Percentiles rank a stretch among this genome's conserved stretches.
These are phyloP conservation scores for Eristalis pertinax DNA, from an alignment of 2,888 invertebrate genomes.

Conservation along the genomic window DNA sequence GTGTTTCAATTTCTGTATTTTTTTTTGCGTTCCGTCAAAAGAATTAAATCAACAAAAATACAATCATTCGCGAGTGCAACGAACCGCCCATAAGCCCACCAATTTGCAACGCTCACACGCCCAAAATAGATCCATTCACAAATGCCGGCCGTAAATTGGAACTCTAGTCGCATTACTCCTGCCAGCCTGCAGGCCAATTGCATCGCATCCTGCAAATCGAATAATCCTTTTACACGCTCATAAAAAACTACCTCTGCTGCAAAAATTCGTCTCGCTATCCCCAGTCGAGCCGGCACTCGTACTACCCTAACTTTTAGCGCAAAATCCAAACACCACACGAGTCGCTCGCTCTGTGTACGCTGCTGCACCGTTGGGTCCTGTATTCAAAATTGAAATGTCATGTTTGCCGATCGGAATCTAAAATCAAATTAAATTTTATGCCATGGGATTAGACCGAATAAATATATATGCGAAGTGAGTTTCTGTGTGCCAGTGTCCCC, in stretches of 20 bases:
- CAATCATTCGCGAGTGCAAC: conserved; percentile 40
- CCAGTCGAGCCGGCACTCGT: background rate
- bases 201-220: conserved; percentile 45
- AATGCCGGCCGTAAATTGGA: conserved; percentile 54
- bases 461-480: conserved; percentile 24
- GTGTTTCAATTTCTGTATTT: background rate
- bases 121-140: conserved; percentile 50
- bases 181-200: conserved; percentile 30
- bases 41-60: background rate
- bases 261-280: conserved; percentile 15
- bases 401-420: conserved; percentile 56
- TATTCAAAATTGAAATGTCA: conserved; percentile 58
- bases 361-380: conserved; percentile 18
- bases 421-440: conserved; percentile 70
- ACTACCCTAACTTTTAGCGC: conserved; percentile 10
- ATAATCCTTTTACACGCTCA: conserved; percentile 62
- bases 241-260: conserved; percentile 33
- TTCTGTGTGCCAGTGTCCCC: background rate
- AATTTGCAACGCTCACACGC: conserved; percentile 66
- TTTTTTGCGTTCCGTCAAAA: background rate
- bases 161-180: conserved; percentile 42
- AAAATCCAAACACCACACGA: conserved; percentile 12
- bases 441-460: conserved; percentile 57
- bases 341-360: conserved; percentile 5
- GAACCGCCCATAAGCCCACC: conserved; percentile 55